These are phyloP conservation scores for Mesocricetus auratus DNA, from an alignment of 2,113 vertebrate genomes.

Conservation along the genomic window DNA sequence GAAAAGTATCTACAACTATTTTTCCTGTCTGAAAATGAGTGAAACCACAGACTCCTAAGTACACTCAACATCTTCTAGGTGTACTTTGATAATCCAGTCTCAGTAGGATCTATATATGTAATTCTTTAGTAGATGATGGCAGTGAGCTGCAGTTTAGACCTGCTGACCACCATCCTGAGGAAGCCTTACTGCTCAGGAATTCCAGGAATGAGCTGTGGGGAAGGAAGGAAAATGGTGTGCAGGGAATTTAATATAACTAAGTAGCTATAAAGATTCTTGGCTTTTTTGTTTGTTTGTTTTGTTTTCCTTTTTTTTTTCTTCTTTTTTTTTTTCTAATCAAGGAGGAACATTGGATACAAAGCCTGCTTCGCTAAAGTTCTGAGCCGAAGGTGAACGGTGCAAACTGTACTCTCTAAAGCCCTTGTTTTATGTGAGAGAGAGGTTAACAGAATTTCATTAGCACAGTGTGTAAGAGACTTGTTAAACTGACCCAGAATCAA, in stretches of 20 bases:
- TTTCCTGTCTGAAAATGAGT: not conserved
- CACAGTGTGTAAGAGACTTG: not conserved
- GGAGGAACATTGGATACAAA: not conserved
- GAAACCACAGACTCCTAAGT: not conserved
- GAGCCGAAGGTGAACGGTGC: conserved; percentile 26
- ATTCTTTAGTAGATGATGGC: not conserved
- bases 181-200: not conserved
- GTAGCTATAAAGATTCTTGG: not conserved
- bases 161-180: not conserved
- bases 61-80: not conserved
- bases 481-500: conserved; percentile 48
- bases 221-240: not conserved
- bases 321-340: too few relatives aligned
- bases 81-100: not conserved
- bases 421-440: conserved; percentile 55
- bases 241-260: not conserved
- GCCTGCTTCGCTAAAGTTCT: not conserved
- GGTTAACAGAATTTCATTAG: conserved; percentile 61
- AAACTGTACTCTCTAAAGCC: conserved; percentile 24
- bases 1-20: not conserved
- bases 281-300: not conserved
- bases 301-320: too few relatives aligned
- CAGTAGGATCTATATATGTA: not conserved
- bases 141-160: not conserved
- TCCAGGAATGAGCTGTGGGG: not conserved